These are phyloP conservation scores for Pantelozetes paolii DNA, from an alignment of 2,888 invertebrate species.

Conservation along the genomic window DNA sequence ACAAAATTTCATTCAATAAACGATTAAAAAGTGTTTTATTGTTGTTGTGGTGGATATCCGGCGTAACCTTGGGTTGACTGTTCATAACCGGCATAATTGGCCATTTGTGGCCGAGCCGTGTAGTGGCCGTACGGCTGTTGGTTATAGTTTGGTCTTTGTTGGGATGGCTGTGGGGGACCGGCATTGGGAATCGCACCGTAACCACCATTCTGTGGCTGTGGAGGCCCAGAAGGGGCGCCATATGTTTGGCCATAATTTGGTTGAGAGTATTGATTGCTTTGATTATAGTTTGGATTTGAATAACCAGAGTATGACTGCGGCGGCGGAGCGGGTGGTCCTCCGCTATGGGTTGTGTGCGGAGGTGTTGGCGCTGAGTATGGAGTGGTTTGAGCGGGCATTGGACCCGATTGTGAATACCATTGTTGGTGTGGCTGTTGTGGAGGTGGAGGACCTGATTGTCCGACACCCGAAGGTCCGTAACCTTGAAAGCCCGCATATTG, in stretches of 20 bases:
- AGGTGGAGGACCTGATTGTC: constrained; percentile 32
- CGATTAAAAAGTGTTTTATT: constrained; percentile 41
- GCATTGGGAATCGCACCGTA: constrained; percentile 31
- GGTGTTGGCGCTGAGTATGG: constrained; percentile 1
- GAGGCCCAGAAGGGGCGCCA: constrained; percentile 26
- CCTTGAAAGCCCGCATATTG: constrained; percentile 39
- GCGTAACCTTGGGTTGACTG: constrained; percentile 43
- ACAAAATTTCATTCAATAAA: background rate
- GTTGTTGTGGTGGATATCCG: constrained; percentile 43
- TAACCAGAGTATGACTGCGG: constrained; percentile 31
- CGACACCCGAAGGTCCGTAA: constrained; percentile 19
- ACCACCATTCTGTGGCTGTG: constrained; percentile 29
- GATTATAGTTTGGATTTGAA: constrained; percentile 29
- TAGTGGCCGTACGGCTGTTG: constrained; percentile 43
- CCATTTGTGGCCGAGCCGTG: constrained; percentile 41
- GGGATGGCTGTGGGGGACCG: constrained; percentile 38
- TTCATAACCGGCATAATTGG: constrained; percentile 39
- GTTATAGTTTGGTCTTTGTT: constrained; percentile 42
- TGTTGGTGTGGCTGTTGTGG: constrained; percentile 21
- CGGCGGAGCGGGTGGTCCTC: constrained; percentile 25
- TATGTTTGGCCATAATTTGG: constrained; percentile 33
- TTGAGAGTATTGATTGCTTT: constrained; percentile 28
- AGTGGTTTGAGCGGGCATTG: constrained; percentile 14
- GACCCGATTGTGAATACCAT: constrained; percentile 30
- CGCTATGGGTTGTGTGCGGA: constrained; percentile 17